Percentiles rank a stretch among this genome's conserved stretches.
Evolutionary conservation across 2,113 vertebrate species (phyloP).

Genomic region (Cacatua alba): DNA sequence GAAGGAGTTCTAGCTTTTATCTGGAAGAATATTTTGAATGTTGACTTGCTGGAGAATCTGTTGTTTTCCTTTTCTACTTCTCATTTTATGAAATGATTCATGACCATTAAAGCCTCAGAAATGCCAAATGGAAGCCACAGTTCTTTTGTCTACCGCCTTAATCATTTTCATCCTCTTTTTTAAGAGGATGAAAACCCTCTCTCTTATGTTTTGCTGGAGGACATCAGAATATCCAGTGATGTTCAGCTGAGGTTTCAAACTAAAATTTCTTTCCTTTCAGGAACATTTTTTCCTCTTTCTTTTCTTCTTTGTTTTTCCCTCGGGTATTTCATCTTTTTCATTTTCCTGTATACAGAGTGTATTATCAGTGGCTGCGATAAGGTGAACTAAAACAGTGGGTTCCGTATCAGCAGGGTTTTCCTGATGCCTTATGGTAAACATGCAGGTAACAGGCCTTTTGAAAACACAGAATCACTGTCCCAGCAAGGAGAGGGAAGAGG

Average conservation of each 20-base stretch:
- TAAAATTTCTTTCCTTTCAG: slow-evolving; percentile 41
- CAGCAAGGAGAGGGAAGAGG: neutral
- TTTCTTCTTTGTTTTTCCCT: neutral
- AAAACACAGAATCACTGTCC: neutral
- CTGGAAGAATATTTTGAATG: slow-evolving; percentile 42
- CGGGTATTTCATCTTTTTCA: neutral
- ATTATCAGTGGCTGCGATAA: neutral
- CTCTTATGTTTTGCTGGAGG: slow-evolving; percentile 54
- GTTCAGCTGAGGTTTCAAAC: slow-evolving; percentile 29
- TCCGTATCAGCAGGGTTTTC: neutral
- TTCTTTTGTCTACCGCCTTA: slow-evolving; percentile 60
- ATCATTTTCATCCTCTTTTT: slow-evolving; percentile 64
- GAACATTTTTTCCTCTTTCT: neutral
- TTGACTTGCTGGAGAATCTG: slow-evolving; percentile 54
- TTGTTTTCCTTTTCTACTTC: slow-evolving; percentile 62
- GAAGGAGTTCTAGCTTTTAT: slow-evolving; percentile 38
- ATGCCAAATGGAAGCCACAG: slow-evolving; percentile 57
- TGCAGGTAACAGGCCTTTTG: neutral
- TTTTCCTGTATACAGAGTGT: neutral
- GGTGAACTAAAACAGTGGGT: neutral
- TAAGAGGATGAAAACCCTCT: neutral
- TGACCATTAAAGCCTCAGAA: slow-evolving; percentile 62
- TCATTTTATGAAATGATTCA: slow-evolving; percentile 66
- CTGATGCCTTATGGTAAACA: neutral
- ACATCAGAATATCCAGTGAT: slow-evolving; percentile 41